Evolutionary conservation across 2,113 vertebrate genomes (phyloP).

Genomic region (Callospermophilus lateralis): DNA sequence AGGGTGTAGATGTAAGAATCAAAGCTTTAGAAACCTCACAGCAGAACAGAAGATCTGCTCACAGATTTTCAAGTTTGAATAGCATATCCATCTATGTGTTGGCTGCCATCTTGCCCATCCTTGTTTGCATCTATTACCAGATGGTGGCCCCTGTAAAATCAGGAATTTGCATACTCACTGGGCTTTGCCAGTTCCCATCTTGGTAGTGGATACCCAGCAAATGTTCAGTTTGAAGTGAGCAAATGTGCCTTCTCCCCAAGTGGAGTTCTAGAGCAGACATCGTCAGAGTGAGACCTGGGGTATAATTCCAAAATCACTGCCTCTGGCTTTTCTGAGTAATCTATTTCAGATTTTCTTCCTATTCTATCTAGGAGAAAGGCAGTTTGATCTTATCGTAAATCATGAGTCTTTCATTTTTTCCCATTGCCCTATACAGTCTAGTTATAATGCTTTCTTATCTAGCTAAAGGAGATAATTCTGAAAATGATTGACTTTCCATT

Average conservation of each 20-base stretch:
- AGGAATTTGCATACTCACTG: not conserved
- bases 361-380: conserved; percentile 8
- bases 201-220: not conserved
- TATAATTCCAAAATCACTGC: not conserved
- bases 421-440: not conserved
- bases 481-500: conserved; percentile 15
- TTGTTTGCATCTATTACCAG: not conserved
- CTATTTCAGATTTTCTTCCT: conserved; percentile 7
- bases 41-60: not conserved
- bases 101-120: not conserved
- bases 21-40: not conserved
- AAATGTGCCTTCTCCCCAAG: not conserved
- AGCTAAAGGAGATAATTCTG: conserved; percentile 18
- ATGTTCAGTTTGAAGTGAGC: not conserved
- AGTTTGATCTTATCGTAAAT: conserved; percentile 40
- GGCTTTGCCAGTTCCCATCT: not conserved
- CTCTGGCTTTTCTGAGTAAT: conserved; percentile 55
- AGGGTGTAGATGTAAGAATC: not conserved
- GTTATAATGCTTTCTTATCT: not conserved
- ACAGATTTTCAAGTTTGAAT: not conserved
- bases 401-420: not conserved
- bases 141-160: not conserved
- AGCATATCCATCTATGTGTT: not conserved
- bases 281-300: not conserved
- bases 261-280: not conserved